phyloP scores from a whole-genome alignment of 2,797 vertebrate genomes.

The Helostoma temminkii region DNA sequence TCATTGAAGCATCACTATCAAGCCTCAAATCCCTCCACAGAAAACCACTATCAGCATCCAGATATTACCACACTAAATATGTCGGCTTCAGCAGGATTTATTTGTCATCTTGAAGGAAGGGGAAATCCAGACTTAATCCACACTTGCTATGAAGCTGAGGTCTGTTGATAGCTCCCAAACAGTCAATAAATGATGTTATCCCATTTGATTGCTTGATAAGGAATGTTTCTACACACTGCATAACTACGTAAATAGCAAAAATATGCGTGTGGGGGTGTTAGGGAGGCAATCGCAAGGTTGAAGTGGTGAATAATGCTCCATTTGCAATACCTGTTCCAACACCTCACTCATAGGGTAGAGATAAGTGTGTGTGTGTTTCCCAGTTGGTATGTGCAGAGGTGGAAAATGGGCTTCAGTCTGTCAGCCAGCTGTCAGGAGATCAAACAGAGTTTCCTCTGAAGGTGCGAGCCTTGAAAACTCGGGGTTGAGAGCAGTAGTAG shows the following conservation, averaged over 20 bases:
- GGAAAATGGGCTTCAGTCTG: slow-evolving; percentile 38
- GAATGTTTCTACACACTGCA: background rate
- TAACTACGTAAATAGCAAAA: background rate
- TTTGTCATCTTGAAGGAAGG: too few species aligned
- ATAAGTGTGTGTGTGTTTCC: slow-evolving; percentile 13
- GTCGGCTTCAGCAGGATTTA: too few species aligned
- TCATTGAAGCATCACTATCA: too few species aligned
- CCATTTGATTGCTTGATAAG: background rate
- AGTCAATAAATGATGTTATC: background rate
- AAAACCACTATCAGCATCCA: background rate
- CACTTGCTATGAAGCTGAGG: background rate
- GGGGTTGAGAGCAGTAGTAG: slow-evolving; percentile 17
- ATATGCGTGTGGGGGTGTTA: background rate
- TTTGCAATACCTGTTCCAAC: slow-evolving; percentile 29
- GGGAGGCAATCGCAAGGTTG: background rate
- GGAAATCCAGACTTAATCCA: too few species aligned
- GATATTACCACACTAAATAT: background rate
- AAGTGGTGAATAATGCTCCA: slow-evolving; percentile 5
- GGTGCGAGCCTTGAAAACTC: slow-evolving; percentile 32
- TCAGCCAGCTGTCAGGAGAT: slow-evolving; percentile 55
- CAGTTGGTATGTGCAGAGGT: slow-evolving; percentile 39
- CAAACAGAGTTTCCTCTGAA: slow-evolving; percentile 46
- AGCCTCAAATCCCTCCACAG: too few species aligned
- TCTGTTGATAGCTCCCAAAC: background rate
- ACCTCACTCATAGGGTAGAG: slow-evolving; percentile 5